Evolutionary conservation across 2,797 vertebrate genomes (phyloP).

Genomic region (Falco biarmicus): DNA sequence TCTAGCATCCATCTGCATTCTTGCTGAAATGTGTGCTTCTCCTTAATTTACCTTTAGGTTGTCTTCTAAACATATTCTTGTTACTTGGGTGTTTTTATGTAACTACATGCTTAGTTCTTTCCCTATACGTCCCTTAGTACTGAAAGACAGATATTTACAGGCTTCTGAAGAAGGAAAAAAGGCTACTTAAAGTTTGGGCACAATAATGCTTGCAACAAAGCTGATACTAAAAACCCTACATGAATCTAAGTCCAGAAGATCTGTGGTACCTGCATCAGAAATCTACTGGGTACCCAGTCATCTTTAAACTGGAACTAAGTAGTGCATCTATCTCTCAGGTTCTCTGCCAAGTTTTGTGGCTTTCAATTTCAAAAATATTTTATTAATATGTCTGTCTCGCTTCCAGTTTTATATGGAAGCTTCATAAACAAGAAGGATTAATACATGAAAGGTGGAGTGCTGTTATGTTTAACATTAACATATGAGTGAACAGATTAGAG

Average conservation of each 20-base stretch:
- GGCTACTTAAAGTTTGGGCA: neutral
- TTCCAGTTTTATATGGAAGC: neutral
- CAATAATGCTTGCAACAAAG: neutral
- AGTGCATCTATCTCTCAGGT: neutral
- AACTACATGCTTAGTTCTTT: neutral
- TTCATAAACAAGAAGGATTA: neutral
- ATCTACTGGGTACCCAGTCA: neutral
- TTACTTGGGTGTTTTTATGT: rapidly evolving
- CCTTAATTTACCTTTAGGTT: neutral
- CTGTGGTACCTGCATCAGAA: neutral
- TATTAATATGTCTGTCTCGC: neutral
- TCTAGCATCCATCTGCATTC: rapidly evolving
- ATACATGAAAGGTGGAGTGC: neutral
- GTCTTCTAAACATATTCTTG: neutral
- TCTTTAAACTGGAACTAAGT: neutral
- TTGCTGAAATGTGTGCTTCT: neutral
- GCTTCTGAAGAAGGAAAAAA: neutral
- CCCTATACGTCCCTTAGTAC: neutral
- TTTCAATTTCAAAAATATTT: neutral
- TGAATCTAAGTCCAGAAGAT: neutral
- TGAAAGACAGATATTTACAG: neutral
- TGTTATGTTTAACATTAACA: neutral
- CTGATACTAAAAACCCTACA: neutral
- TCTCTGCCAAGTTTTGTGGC: neutral
- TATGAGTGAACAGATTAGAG: neutral